phyloP scores from a whole-genome alignment of 2,113 vertebrate genomes.

The Myrmecophaga tridactyla region DNA sequence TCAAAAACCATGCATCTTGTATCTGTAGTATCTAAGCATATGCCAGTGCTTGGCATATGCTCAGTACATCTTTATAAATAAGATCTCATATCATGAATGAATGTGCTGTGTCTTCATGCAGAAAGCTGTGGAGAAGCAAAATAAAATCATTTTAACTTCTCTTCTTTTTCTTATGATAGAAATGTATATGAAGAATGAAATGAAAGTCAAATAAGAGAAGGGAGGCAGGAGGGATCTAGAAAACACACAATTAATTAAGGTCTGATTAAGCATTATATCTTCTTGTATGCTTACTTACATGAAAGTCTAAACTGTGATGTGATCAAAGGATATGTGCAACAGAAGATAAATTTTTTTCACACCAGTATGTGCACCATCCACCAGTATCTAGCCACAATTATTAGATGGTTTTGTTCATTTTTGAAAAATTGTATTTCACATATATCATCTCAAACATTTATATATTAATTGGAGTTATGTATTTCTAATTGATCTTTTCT shows the following conservation, averaged over 20 bases:
- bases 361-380: neutral
- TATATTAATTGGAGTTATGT: slow-evolving; percentile 47
- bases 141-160: slow-evolving; percentile 54
- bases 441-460: slow-evolving; percentile 36
- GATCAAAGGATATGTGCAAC: slow-evolving; percentile 2
- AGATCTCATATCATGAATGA: slow-evolving; percentile 29
- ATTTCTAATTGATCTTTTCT: slow-evolving; percentile 64
- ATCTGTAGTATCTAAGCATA: neutral
- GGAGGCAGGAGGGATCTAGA: neutral
- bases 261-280: neutral
- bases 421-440: slow-evolving; percentile 29
- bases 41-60: neutral
- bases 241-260: slow-evolving; percentile 25
- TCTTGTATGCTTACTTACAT: neutral
- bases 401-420: neutral
- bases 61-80: slow-evolving; percentile 15
- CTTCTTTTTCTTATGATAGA: slow-evolving; percentile 15
- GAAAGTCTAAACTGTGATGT: neutral
- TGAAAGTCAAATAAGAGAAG: slow-evolving; percentile 11
- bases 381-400: neutral
- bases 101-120: neutral
- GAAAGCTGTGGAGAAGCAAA: slow-evolving; percentile 40
- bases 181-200: slow-evolving; percentile 49
- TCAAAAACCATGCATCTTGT: neutral
- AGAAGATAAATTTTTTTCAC: neutral